Percentiles rank a stretch among this genome's conserved stretches.
These are phyloP conservation scores for Chanos chanos DNA, from an alignment of 2,797 vertebrate genomes.

Conservation along the genomic window DNA sequence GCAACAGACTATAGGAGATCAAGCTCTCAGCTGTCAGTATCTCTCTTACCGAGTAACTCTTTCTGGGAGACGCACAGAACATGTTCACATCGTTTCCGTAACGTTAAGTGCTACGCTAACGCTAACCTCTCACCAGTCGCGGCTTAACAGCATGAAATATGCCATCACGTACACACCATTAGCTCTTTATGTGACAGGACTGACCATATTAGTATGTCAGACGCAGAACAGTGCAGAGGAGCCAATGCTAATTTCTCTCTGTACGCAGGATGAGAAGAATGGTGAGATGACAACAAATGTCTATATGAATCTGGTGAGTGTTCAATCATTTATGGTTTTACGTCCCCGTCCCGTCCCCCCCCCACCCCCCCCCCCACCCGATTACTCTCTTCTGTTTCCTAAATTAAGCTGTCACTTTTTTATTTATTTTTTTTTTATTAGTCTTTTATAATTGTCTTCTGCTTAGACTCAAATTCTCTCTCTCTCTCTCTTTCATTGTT, in stretches of 20 bases:
- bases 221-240: constrained; percentile 5
- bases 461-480: neutral
- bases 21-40: constrained; percentile 1
- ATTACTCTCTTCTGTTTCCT: too few species aligned
- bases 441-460: constrained; percentile 2
- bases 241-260: too few species aligned
- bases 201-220: constrained; percentile 30
- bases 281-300: constrained; percentile 79
- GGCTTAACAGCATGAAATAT: constrained; percentile 4
- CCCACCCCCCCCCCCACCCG: neutral
- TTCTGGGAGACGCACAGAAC: neutral
- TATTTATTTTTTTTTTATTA: constrained; percentile 4
- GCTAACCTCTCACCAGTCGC: neutral
- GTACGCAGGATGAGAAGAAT: constrained; percentile 74
- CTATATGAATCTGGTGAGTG: constrained; percentile 79
- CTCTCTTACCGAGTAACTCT: neutral
- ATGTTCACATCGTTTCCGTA: neutral
- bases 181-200: constrained; percentile 25
- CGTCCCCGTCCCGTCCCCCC: neutral
- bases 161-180: constrained; percentile 32
- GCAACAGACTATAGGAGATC: constrained; percentile 3
- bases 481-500: neutral
- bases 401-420: too few species aligned
- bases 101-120: constrained; percentile 8
- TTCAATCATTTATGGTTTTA: constrained; percentile 25